phyloP scores from a whole-genome alignment of 2,797 vertebrate species.

The Ceyx erithaca region DNA sequence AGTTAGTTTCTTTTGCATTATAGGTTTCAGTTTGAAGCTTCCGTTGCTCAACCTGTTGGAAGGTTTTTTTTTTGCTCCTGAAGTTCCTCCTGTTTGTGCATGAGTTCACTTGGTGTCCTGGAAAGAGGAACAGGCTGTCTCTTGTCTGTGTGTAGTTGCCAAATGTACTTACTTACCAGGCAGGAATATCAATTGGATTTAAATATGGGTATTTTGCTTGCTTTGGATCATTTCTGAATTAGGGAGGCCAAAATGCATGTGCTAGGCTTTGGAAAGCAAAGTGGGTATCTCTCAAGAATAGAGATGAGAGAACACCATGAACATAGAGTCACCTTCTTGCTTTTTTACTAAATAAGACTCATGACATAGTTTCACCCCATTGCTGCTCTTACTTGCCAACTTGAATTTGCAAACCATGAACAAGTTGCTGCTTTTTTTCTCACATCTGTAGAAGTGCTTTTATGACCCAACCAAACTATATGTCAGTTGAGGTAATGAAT shows the following conservation, averaged over 20 bases:
- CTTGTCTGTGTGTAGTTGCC: not conserved
- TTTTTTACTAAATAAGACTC: not conserved
- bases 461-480: not conserved
- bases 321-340: not conserved
- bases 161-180: not conserved
- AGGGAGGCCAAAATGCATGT: not conserved
- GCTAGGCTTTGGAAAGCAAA: not conserved
- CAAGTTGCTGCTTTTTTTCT: not conserved
- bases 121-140: not conserved
- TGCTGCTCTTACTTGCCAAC: not conserved
- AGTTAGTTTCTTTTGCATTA: not conserved
- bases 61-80: not conserved
- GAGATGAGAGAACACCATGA: not conserved
- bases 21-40: not conserved
- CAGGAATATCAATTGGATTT: not conserved
- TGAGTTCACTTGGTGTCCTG: not conserved
- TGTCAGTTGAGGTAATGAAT: not conserved
- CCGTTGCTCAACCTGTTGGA: not conserved
- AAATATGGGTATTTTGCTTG: not conserved
- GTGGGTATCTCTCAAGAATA: not conserved
- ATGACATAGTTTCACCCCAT: not conserved
- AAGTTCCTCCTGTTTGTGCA: not conserved
- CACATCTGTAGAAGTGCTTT: not conserved
- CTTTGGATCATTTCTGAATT: not conserved
- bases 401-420: not conserved